These are phyloP conservation scores for Coenobita brevimanus DNA, from an alignment of 1,140 invertebrate genomes.

Conservation along the genomic window DNA sequence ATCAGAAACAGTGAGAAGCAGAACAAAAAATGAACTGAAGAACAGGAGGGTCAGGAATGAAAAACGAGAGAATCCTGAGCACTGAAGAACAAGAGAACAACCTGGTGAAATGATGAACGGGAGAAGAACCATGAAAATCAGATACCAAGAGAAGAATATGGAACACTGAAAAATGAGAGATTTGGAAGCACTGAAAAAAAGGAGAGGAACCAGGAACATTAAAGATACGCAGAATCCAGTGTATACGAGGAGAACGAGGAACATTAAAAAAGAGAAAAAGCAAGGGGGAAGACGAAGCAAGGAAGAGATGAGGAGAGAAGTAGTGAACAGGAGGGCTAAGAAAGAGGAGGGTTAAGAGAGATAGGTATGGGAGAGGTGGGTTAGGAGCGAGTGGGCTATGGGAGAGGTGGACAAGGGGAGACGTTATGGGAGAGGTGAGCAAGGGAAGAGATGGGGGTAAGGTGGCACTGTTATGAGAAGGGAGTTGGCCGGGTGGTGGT, in stretches of 20 bases:
- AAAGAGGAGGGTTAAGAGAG: background rate
- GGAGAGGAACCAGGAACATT: background rate
- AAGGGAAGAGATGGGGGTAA: too few species aligned
- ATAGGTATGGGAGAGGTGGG: background rate
- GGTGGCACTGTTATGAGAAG: too few species aligned
- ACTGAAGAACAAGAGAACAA: too few species aligned
- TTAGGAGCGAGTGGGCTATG: background rate
- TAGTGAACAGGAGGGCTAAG: background rate
- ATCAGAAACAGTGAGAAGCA: too few species aligned
- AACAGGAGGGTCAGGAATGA: too few species aligned
- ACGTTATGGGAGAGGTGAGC: too few species aligned
- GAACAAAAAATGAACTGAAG: too few species aligned
- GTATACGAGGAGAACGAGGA: background rate
- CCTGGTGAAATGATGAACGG: too few species aligned
- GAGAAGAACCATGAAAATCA: too few species aligned
- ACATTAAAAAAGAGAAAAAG: background rate
- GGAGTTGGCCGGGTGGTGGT: too few species aligned
- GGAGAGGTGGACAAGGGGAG: background rate
- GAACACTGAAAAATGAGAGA: background rate
- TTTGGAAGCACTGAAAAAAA: background rate
- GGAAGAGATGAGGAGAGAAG: constrained; percentile 3
- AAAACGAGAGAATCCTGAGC: too few species aligned
- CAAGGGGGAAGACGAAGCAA: background rate
- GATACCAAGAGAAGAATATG: too few species aligned
- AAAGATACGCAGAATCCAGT: background rate